Percentiles rank a stretch among this genome's conserved stretches.
Evolutionary conservation across 1,140 invertebrate species (phyloP).

Genomic region (Bombus pascuorum): DNA sequence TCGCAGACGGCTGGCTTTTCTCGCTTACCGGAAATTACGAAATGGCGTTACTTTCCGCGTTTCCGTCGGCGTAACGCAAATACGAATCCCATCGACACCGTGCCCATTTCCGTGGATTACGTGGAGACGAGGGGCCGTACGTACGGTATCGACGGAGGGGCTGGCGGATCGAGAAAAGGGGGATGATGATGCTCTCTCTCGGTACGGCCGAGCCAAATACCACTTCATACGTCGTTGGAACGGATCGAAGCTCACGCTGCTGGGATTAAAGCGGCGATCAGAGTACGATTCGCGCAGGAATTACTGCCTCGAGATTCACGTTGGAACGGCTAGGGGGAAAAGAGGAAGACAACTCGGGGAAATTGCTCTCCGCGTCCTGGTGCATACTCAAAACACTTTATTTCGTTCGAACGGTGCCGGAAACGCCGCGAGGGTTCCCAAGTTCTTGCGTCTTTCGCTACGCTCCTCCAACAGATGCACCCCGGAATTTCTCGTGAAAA

Average conservation of each 20-base stretch:
- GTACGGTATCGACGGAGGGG: slow-evolving; percentile 9
- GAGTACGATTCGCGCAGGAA: slow-evolving; percentile 39
- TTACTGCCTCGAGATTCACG: slow-evolving; percentile 45
- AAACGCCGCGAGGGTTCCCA: not conserved
- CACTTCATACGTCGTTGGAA: slow-evolving; percentile 56
- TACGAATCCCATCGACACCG: slow-evolving; percentile 66
- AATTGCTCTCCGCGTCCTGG: not conserved
- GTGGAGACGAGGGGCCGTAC: slow-evolving; percentile 41
- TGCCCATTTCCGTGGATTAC: slow-evolving; percentile 72
- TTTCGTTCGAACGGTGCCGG: slow-evolving; percentile 3
- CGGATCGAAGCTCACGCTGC: slow-evolving; percentile 53
- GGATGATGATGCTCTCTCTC: slow-evolving; percentile 20
- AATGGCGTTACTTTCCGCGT: slow-evolving; percentile 73
- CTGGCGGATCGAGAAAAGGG: slow-evolving; percentile 46
- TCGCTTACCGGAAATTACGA: slow-evolving; percentile 72
- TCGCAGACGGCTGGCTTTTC: slow-evolving; percentile 35
- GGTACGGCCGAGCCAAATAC: slow-evolving; percentile 50
- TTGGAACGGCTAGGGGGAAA: no score
- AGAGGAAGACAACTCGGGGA: slow-evolving; percentile 36
- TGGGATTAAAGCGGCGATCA: slow-evolving; percentile 60
- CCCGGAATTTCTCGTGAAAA: not conserved
- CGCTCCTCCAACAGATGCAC: not conserved
- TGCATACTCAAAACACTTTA: slow-evolving; percentile 28
- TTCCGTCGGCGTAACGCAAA: slow-evolving; percentile 68
- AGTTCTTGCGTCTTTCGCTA: not conserved